phyloP scores from a whole-genome alignment of 2,888 invertebrate genomes.

The Buathra laborator region DNA sequence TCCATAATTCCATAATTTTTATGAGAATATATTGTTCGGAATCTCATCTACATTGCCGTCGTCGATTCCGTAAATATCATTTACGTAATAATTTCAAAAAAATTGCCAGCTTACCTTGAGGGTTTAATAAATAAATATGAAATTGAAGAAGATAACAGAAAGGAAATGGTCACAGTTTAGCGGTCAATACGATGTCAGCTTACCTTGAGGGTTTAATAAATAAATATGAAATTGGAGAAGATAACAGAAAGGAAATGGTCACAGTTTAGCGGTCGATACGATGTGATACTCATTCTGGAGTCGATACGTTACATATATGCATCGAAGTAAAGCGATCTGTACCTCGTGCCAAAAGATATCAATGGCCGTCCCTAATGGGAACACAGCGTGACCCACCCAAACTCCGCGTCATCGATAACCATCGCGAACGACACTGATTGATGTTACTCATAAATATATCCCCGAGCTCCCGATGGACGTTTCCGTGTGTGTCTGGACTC shows the following conservation, averaged over 20 bases:
- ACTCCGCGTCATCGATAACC: slow-evolving; percentile 63
- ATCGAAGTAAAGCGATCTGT: slow-evolving; percentile 37
- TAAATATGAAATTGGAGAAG: not conserved
- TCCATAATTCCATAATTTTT: too few species aligned
- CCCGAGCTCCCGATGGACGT: not conserved
- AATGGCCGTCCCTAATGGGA: slow-evolving; percentile 45
- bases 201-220: not conserved
- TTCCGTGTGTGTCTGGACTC: not conserved
- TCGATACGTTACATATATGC: not conserved
- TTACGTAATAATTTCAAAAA: not conserved
- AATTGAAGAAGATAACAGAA: not conserved
- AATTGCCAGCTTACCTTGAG: not conserved
- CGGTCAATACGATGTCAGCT: slow-evolving; percentile 22
- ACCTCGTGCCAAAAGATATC: slow-evolving; percentile 49
- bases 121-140: not conserved
- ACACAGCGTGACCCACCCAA: slow-evolving; percentile 47
- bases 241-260: not conserved
- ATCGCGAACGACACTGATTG: slow-evolving; percentile 59
- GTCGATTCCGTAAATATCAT: too few species aligned
- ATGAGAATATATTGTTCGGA: too few species aligned
- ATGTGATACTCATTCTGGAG: slow-evolving; percentile 5
- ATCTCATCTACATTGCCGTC: too few species aligned
- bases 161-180: not conserved
- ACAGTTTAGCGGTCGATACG: slow-evolving; percentile 12
- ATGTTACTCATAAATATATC: slow-evolving; percentile 62